A percentile compares a stretch with the other conserved stretches of the same genome.
These are phyloP conservation scores for Drosophila parvula DNA, from an alignment of 1,140 invertebrate genomes.

Conservation along the genomic window DNA sequence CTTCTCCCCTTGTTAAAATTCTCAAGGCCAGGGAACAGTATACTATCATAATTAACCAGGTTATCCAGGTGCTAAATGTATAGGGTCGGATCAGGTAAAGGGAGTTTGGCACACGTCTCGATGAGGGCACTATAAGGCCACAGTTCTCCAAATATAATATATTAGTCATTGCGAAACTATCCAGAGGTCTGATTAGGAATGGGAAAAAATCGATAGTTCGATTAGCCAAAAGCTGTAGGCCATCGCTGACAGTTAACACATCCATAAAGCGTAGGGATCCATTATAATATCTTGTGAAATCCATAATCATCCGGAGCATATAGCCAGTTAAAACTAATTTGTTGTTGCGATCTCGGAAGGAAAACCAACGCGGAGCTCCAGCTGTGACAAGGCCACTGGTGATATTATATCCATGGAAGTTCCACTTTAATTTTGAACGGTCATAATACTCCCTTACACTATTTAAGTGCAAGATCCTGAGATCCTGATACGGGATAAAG, in stretches of 20 bases:
- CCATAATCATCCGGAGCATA: constrained; percentile 56
- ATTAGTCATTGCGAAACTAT: constrained; percentile 42
- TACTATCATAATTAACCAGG: constrained; percentile 28
- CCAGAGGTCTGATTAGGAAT: constrained; percentile 41
- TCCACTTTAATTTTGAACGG: constrained; percentile 1
- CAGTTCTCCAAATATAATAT: constrained; percentile 59
- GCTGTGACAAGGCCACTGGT: constrained; percentile 47
- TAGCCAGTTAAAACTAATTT: constrained; percentile 52
- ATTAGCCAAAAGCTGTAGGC: constrained; percentile 25
- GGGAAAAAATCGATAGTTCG: constrained; percentile 57
- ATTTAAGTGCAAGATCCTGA: constrained; percentile 13
- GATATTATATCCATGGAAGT: constrained; percentile 55
- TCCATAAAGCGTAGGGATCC: constrained; percentile 20
- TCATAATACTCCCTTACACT: constrained; percentile 31
- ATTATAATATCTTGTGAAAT: constrained; percentile 59
- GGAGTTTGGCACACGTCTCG: constrained; percentile 36
- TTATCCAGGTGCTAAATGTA: constrained; percentile 41
- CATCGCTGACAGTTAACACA: constrained; percentile 27
- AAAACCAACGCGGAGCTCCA: constrained; percentile 56
- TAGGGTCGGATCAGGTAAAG: constrained; percentile 50
- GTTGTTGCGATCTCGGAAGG: constrained; percentile 42
- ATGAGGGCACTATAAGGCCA: constrained; percentile 52
- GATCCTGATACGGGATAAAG: constrained; percentile 50
- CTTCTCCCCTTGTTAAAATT: constrained; percentile 11
- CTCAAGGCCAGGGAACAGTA: constrained; percentile 53